phyloP scores from a whole-genome alignment of 2,797 vertebrate genomes.

The Crocidura indochinensis region DNA sequence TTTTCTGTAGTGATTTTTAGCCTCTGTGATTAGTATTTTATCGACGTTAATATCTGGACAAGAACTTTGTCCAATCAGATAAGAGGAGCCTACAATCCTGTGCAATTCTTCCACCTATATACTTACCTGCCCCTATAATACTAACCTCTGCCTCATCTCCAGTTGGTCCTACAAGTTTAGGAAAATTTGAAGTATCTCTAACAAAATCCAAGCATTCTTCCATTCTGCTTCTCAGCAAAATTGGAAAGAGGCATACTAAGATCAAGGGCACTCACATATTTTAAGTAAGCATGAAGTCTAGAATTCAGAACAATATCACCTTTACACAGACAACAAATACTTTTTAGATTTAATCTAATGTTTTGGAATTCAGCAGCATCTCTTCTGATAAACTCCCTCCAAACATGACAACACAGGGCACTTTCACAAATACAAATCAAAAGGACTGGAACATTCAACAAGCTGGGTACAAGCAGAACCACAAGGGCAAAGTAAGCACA shows the following conservation, averaged over 20 bases:
- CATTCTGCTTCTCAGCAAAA: conserved; percentile 43
- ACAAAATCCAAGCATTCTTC: conserved; percentile 6
- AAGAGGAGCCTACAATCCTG: neutral
- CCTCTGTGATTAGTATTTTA: conserved; percentile 30
- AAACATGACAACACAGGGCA: neutral
- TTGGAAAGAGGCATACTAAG: conserved; percentile 24
- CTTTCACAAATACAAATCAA: conserved; percentile 69
- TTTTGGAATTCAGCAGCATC: conserved; percentile 18
- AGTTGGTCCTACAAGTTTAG: conserved; percentile 16
- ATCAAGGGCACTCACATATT: conserved; percentile 35
- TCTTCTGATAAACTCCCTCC: neutral
- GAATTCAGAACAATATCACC: neutral
- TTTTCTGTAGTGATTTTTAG: neutral
- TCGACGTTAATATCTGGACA: neutral
- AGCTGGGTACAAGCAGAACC: conserved; percentile 32
- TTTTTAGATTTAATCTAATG: neutral
- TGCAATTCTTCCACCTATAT: fast-evolving
- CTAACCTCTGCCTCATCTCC: neutral
- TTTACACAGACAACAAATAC: conserved; percentile 15
- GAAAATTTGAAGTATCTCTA: conserved; percentile 34
- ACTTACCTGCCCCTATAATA: neutral
- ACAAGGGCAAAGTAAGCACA: conserved; percentile 82
- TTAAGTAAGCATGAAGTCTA: conserved; percentile 52
- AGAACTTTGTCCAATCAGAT: neutral
- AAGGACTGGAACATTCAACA: conserved; percentile 77